These are phyloP conservation scores for Myotis findleyi DNA, from an alignment of 2,797 vertebrate genomes.

Conservation along the genomic window DNA sequence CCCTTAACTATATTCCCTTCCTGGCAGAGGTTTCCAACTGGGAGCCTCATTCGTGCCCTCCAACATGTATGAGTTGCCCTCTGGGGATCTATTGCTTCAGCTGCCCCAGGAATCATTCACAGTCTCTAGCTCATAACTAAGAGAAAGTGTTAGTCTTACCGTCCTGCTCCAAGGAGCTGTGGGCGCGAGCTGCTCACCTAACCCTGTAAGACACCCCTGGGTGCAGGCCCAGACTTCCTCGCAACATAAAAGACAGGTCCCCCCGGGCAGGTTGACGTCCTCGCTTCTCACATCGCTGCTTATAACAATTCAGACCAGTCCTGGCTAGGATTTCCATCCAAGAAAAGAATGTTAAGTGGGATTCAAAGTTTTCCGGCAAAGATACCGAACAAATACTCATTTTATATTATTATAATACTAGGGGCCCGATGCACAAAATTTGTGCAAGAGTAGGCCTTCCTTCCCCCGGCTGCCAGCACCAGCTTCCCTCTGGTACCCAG, in stretches of 20 bases:
- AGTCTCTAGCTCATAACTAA: not conserved
- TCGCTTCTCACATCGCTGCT: not conserved
- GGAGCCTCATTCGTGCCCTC: not conserved
- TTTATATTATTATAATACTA: not conserved
- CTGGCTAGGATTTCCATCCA: not conserved
- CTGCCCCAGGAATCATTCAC: not conserved
- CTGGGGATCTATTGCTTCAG: not conserved
- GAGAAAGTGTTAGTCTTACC: not conserved
- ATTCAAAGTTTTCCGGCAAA: not conserved
- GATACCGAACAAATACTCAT: not conserved
- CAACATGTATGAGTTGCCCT: not conserved
- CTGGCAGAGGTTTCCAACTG: not conserved
- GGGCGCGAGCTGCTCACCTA: not conserved
- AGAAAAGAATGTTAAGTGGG: not conserved
- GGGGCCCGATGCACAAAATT: too few species aligned
- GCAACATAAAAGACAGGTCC: not conserved
- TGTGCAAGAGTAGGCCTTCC: too few species aligned
- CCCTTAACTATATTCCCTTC: not conserved
- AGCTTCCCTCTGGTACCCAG: too few species aligned
- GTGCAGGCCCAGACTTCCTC: not conserved
- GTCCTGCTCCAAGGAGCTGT: not conserved
- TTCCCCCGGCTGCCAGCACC: too few species aligned
- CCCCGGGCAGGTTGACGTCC: not conserved
- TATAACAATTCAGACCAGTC: not conserved
- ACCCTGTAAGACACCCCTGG: not conserved